Percentiles rank a stretch among this genome's conserved stretches.
Evolutionary conservation across 2,113 vertebrate genomes (phyloP).

Genomic region (Hymenochirus boettgeri): DNA sequence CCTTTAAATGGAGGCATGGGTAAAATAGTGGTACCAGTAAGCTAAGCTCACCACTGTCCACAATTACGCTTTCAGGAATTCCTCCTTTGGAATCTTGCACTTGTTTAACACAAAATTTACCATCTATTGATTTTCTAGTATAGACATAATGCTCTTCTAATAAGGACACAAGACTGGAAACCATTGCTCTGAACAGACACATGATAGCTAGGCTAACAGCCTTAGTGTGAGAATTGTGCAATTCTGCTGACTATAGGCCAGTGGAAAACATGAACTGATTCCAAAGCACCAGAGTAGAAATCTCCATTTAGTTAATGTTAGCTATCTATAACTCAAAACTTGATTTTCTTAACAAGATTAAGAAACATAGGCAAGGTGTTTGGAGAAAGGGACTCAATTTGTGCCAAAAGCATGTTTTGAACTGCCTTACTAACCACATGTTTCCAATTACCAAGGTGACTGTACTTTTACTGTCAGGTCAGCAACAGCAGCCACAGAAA

Average conservation of each 20-base stretch:
- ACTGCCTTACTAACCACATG: slow-evolving; percentile 24
- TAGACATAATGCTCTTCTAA: no score
- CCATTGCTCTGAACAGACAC: no score
- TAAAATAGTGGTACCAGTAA: no score
- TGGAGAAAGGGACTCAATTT: slow-evolving; percentile 32
- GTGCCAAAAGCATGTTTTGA: slow-evolving; percentile 34
- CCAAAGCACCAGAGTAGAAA: slow-evolving; percentile 23
- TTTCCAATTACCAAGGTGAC: slow-evolving; percentile 39
- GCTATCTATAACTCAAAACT: slow-evolving; percentile 33
- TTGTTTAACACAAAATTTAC: no score
- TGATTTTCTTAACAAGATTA: slow-evolving; percentile 37
- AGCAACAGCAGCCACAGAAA: slow-evolving; percentile 31
- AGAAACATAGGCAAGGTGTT: slow-evolving; percentile 38
- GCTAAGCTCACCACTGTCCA: no score
- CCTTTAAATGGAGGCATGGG: no score
- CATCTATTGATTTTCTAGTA: no score
- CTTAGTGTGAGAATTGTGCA: background rate
- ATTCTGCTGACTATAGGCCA: background rate
- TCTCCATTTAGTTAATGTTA: slow-evolving; percentile 26
- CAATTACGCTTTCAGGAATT: no score
- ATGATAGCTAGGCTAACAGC: background rate
- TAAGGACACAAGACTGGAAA: no score
- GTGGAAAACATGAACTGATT: slow-evolving; percentile 4
- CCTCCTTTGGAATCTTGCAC: no score
- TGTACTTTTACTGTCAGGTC: slow-evolving; percentile 39